Base-by-base conservation (phyloP, 2,113 vertebrate genomes). In the Callospermophilus lateralis region DNA sequence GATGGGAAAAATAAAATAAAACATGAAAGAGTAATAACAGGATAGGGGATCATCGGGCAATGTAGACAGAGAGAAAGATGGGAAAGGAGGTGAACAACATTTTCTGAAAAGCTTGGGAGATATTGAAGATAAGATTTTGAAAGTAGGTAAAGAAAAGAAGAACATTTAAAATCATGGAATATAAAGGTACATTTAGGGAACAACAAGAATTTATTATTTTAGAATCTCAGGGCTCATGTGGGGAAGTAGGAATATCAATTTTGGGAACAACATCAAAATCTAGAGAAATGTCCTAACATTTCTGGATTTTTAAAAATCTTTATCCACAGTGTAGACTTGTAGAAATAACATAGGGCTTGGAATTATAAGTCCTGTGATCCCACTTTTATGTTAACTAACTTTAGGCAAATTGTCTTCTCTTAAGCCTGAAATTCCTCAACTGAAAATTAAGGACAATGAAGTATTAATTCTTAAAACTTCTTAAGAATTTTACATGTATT, bases 51-150 rank as follows among this genome's bases (percentile, higher is more conserved):
- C n/a, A n/a, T n/a, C 22, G 12, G 22, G 7, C 4, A 39, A 9
- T 39, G 30, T 17, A 80, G 8, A 76, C 6, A n/a, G 32, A 10
- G 4, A 45, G 0, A 19, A 55, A 6, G 24, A 80, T 77, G 10
- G 5, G 45, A 78, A 34, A 51, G 26, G 11, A 7, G 4, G 2
- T 26, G 26, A 67, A 0, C 11, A 4, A 5, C 1, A 9, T 3
- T 55, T 51, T 13, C 8, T 55, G 51, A 39, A 24, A 17, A 17
- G 0, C 6, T 73, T 5, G 28, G 15, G 74, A n/a, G 48, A 72
- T 65, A 19, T 2, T 22, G 37, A 4, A 84, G 15, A 34, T 1
- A 73, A 15, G 26, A 55, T 13, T 76, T 65, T 30, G 15, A 83
- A 68, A 61, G 4, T 1, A 53, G 39, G 16, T 8, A 51, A 45